These are phyloP conservation scores for Smutsia gigantea DNA, from an alignment of 2,797 vertebrate species.

Conservation along the genomic window DNA sequence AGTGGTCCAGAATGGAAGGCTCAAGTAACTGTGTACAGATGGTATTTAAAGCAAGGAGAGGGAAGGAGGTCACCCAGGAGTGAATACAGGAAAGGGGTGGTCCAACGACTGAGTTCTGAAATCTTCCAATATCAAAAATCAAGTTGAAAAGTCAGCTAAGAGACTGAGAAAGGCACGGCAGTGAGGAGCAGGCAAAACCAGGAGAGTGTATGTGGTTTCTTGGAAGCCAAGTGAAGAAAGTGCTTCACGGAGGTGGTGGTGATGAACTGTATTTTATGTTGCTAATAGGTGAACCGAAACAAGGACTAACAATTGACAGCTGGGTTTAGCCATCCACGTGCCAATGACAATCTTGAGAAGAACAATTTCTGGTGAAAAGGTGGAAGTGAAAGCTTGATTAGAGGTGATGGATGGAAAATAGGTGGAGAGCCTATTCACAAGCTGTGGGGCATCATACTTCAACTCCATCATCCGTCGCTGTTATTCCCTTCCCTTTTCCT, in stretches of 20 bases:
- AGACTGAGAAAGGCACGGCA: neutral
- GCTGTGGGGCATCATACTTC: neutral
- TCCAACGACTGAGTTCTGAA: neutral
- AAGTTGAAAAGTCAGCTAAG: neutral
- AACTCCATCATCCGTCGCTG: too few species aligned
- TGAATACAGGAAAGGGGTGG: neutral
- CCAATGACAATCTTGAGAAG: neutral
- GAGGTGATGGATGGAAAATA: neutral
- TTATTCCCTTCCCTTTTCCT: too few species aligned
- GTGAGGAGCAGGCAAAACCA: neutral
- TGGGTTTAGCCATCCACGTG: rapidly evolving
- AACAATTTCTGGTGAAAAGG: neutral
- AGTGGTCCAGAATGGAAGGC: neutral
- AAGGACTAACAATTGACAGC: neutral
- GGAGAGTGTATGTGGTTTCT: neutral
- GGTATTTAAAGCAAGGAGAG: neutral
- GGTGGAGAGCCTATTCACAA: rapidly evolving
- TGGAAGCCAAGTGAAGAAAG: neutral
- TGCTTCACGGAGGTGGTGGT: neutral
- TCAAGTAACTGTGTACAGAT: neutral
- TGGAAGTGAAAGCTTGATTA: neutral
- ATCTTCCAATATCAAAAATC: neutral
- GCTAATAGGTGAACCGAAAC: neutral
- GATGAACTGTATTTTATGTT: neutral
- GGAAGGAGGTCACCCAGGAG: neutral